A percentile compares a stretch with the other conserved stretches of the same genome.
These are phyloP conservation scores for Apamea anceps DNA, from an alignment of 2,888 invertebrate species.

Conservation along the genomic window DNA sequence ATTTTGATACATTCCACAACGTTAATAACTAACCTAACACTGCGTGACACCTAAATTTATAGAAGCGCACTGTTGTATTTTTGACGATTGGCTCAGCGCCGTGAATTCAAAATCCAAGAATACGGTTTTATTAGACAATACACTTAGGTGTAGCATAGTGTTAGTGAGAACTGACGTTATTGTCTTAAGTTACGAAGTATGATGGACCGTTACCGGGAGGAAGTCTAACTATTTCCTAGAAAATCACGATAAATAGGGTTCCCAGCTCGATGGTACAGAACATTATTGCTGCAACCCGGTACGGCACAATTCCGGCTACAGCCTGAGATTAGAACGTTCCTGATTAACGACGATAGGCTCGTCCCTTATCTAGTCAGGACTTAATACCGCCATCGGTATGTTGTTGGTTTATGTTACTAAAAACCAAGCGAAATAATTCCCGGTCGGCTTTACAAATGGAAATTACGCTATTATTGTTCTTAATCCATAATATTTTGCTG, in stretches of 20 bases:
- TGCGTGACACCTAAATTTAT: background rate
- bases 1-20: background rate
- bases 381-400: conserved; percentile 12
- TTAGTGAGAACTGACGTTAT: background rate
- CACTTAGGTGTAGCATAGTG: background rate
- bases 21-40: background rate
- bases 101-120: background rate
- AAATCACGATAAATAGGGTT: background rate
- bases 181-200: background rate
- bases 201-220: background rate
- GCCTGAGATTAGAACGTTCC: conserved; percentile 49
- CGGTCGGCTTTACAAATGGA: background rate
- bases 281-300: background rate
- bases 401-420: background rate
- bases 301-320: conserved; percentile 24
- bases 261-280: background rate
- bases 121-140: background rate
- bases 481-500: background rate
- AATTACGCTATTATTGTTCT: background rate
- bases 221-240: background rate
- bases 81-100: background rate
- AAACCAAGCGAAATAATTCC: background rate
- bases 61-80: background rate
- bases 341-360: conserved; percentile 51
- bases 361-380: conserved; percentile 48